phyloP scores from a whole-genome alignment of 2,888 invertebrate genomes.

The Mycalesis mineus region DNA sequence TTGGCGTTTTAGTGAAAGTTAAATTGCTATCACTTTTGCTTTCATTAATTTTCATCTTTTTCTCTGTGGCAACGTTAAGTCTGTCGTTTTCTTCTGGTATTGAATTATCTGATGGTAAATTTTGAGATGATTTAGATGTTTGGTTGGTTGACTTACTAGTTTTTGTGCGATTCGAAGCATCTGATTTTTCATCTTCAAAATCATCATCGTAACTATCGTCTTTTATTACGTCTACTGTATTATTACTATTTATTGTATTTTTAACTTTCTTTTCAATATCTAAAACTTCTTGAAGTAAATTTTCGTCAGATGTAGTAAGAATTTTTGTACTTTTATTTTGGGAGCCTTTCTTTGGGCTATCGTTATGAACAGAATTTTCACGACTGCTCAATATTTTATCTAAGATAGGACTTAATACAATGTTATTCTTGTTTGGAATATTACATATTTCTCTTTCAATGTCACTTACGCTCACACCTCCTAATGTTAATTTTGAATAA shows the following conservation, averaged over 20 bases:
- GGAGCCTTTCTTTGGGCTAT: constrained; percentile 41
- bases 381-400: constrained; percentile 60
- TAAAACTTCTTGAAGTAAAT: constrained; percentile 64
- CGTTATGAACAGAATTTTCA: constrained; percentile 55
- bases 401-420: constrained; percentile 59
- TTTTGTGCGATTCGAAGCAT: constrained; percentile 34
- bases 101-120: constrained; percentile 11
- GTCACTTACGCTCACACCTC: constrained; percentile 63
- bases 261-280: constrained; percentile 60
- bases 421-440: constrained; percentile 50
- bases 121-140: constrained; percentile 8
- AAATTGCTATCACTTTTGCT: constrained; percentile 36
- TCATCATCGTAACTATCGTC: constrained; percentile 66
- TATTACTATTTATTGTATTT: constrained; percentile 50
- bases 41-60: constrained; percentile 7
- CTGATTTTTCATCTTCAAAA: constrained; percentile 67
- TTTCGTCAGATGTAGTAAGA: constrained; percentile 67
- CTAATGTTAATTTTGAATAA: constrained; percentile 67
- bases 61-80: not conserved
- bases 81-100: constrained; percentile 3
- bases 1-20: constrained; percentile 50
- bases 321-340: constrained; percentile 42
- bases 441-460: constrained; percentile 63
- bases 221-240: constrained; percentile 35
- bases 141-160: constrained; percentile 29